Evolutionary conservation across 2,113 vertebrate species (phyloP), one percentile per base, ranked within the genome.

Genomic region (Lagopus leucura): DNA sequence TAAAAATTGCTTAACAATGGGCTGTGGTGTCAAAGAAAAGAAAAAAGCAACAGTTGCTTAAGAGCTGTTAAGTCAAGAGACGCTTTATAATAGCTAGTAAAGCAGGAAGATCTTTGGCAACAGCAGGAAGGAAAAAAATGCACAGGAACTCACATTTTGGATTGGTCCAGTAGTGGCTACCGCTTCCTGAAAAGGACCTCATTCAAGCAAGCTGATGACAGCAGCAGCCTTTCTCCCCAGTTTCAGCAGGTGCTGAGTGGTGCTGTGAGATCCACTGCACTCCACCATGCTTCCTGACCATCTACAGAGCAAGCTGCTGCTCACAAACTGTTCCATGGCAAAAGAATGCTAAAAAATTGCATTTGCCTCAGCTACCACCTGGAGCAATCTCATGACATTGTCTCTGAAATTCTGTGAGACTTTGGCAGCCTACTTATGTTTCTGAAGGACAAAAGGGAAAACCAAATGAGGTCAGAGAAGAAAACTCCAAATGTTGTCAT

Each of bases 1-100:
- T 77, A 11, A 38, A 96, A 89, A 73, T 95, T 95, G 75, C 89
- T 91, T 94, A 95, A 92, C 90, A 93, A 73, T 77, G 67, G 91
- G 64, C 38, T 93, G 71, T 86, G 89, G 42, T 77, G 73, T 82
- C 89, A 94, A 94, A 90, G 57, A 67, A 86, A 92, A 75, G 63
- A 86, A 92, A 94, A 94, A 93, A 52, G 21, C 21, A 83, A 11
- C 21, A 65, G 58, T 95, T 95, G 77, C 85, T 90, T 64, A 90
- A 92, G 94, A 86, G 34, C 36, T 82, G 77, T 57, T 69, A 92
- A 88, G 52, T 38, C 78, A 94, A 65, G 83, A 55, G 76, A 86
- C 52, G 30, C 73, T 93, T 70, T 48, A 63, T 43, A 82, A 76
- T 42, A 88, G 19, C 48, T 88, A 22, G 82, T 66, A 34, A 78